phyloP scores from a whole-genome alignment of 2,113 vertebrate species.

The Phylloscopus trochiloides region DNA sequence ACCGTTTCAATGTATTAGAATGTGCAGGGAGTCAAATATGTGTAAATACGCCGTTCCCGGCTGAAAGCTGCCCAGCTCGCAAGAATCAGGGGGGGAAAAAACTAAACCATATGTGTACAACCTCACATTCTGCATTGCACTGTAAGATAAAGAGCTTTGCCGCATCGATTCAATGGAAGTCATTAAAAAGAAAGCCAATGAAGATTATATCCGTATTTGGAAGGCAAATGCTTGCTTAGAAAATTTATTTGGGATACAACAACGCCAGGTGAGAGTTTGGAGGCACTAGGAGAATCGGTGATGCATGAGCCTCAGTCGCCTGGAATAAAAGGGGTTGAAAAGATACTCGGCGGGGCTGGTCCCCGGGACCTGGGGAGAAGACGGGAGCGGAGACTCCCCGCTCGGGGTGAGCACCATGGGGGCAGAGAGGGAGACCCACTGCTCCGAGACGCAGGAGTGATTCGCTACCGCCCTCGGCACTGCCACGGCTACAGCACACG shows the following conservation, averaged over 20 bases:
- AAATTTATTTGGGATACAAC: background rate
- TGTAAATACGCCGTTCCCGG: background rate
- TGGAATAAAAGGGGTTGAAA: background rate
- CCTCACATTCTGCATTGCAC: background rate
- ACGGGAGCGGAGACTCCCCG: background rate
- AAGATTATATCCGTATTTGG: background rate
- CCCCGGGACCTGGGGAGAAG: background rate
- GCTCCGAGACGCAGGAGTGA: background rate
- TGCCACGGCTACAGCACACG: background rate
- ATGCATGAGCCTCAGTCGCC: background rate
- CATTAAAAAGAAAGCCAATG: background rate
- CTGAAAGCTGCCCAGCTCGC: constrained; percentile 15
- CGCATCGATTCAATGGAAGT: background rate
- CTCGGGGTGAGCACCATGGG: background rate
- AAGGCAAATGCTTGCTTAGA: background rate
- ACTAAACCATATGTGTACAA: constrained; percentile 46
- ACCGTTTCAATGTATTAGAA: background rate
- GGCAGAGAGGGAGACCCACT: background rate
- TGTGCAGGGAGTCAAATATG: background rate
- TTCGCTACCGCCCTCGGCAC: background rate
- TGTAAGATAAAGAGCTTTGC: background rate
- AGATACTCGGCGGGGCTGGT: background rate
- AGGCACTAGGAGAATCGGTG: background rate
- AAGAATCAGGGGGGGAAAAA: background rate
- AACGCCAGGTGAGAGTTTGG: background rate